phyloP scores from a whole-genome alignment of 2,888 invertebrate species.

The Gisinianus flammeolus region DNA sequence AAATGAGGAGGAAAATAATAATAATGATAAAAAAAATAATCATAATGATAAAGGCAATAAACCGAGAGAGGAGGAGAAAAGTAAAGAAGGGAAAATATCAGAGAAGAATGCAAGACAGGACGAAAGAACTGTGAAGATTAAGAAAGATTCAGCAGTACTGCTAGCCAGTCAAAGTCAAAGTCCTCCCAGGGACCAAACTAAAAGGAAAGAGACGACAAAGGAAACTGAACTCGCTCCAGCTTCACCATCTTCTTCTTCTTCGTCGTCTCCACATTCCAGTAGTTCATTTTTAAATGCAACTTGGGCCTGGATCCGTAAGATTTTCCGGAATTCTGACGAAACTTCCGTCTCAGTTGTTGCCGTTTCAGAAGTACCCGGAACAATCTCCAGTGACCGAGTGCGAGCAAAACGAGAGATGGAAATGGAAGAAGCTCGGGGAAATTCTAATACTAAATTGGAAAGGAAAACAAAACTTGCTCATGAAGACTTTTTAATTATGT shows the following conservation, averaged over 20 bases:
- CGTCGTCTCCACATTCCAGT: too few relatives aligned
- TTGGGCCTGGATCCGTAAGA: not conserved
- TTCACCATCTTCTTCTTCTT: not conserved
- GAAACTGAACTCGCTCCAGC: not conserved
- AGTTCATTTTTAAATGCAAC: too few relatives aligned
- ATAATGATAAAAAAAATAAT: too few relatives aligned
- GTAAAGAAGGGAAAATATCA: not conserved
- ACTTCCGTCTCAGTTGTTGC: not conserved
- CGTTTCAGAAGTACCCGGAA: not conserved
- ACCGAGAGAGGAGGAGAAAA: not conserved
- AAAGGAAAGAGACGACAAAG: not conserved
- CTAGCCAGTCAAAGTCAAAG: too few relatives aligned
- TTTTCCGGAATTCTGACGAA: not conserved
- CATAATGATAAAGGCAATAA: not conserved
- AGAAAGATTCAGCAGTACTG: too few relatives aligned
- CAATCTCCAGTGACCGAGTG: not conserved
- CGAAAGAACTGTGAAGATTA: too few relatives aligned
- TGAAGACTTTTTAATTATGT: constrained; percentile 1
- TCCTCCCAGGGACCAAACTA: too few relatives aligned
- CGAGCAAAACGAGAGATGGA: not conserved
- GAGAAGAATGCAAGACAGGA: too few relatives aligned
- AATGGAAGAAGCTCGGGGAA: not conserved
- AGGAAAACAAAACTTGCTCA: not conserved
- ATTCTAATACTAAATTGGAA: not conserved
- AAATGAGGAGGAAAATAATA: too few relatives aligned